A percentile compares a stretch with the other conserved stretches of the same genome.
Evolutionary conservation across 2,113 vertebrate species (phyloP).

Genomic region (Tapirus terrestris): DNA sequence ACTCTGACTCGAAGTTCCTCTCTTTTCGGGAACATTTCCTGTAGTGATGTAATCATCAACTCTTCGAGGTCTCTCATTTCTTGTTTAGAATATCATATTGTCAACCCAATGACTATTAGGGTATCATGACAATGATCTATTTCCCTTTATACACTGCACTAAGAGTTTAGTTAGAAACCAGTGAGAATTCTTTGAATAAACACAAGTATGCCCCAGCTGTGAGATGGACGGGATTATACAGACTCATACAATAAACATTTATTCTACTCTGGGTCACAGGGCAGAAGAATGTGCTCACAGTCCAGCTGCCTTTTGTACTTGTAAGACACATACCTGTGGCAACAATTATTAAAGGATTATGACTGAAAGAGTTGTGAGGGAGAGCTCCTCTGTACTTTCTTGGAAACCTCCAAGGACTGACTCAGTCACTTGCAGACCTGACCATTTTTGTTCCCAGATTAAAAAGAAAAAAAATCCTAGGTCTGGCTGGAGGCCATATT

Average conservation of each 20-base stretch:
- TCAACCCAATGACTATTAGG: background rate
- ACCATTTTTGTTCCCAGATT: background rate
- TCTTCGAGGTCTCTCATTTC: background rate
- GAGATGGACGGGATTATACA: background rate
- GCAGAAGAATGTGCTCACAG: background rate
- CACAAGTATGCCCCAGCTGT: background rate
- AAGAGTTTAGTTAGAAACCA: background rate
- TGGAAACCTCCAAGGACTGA: background rate
- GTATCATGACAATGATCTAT: background rate
- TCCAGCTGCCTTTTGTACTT: background rate
- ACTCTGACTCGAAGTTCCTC: background rate
- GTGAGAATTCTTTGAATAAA: background rate
- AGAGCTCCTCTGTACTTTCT: background rate
- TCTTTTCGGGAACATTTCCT: background rate
- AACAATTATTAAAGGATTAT: background rate
- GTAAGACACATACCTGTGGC: background rate
- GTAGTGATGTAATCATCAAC: background rate
- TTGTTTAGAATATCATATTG: background rate
- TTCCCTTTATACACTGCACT: background rate
- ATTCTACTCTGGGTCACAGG: background rate
- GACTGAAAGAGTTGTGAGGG: background rate
- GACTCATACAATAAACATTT: background rate
- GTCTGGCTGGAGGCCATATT: background rate
- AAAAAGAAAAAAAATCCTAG: background rate
- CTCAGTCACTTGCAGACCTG: background rate